phyloP scores from a whole-genome alignment of 1,140 invertebrate genomes.

The Chlorops oryzae region DNA sequence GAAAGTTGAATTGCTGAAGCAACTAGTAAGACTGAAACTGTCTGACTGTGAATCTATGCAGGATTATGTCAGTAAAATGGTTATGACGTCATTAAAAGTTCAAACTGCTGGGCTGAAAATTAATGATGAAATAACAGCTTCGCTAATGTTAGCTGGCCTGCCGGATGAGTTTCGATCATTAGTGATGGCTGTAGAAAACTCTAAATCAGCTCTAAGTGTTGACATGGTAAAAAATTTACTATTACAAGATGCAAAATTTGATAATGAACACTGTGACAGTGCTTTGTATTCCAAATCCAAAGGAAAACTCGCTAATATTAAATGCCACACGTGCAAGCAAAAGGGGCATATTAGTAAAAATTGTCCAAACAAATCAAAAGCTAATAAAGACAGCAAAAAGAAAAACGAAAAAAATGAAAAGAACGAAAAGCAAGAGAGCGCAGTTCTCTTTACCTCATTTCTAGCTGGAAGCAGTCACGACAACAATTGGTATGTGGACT shows the following conservation, averaged over 20 bases:
- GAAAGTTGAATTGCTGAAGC: neutral
- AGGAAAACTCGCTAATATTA: neutral
- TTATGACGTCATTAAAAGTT: neutral
- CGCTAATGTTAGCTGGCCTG: slow-evolving; percentile 22
- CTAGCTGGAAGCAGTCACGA: neutral
- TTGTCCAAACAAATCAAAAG: neutral
- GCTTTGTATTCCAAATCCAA: neutral
- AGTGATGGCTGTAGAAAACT: slow-evolving; percentile 15
- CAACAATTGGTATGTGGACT: neutral
- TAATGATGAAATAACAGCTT: slow-evolving; percentile 31
- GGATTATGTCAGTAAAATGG: slow-evolving; percentile 8
- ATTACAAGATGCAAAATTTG: slow-evolving; percentile 35
- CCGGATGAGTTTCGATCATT: slow-evolving; percentile 12
- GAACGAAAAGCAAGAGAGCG: neutral
- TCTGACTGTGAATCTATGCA: neutral
- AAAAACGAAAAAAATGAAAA: too few species aligned
- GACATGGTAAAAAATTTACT: slow-evolving; percentile 37
- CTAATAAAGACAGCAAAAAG: neutral
- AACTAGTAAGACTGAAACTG: neutral
- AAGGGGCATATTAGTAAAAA: neutral
- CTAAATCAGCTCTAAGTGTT: slow-evolving; percentile 26
- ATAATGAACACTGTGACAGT: neutral
- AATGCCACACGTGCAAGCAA: slow-evolving; percentile 1
- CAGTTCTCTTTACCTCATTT: neutral
- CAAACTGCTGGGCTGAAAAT: neutral